phyloP scores from a whole-genome alignment of 2,888 invertebrate genomes.

The Spialia ferax region DNA sequence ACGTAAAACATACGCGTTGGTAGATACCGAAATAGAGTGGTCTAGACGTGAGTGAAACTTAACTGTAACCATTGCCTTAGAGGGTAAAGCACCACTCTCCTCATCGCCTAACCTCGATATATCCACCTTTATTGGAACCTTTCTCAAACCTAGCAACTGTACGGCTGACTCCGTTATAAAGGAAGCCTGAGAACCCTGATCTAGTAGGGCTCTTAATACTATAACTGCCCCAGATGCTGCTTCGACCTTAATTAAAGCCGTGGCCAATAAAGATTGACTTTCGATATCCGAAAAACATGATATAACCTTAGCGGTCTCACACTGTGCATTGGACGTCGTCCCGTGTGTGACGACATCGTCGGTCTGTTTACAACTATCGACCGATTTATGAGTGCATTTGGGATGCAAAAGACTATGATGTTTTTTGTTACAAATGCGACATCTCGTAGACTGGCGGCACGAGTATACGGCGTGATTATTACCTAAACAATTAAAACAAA shows the following conservation, averaged over 20 bases:
- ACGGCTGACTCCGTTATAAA: not conserved
- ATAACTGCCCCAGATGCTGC: not conserved
- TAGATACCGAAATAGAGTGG: not conserved
- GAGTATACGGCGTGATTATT: not conserved
- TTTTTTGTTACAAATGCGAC: not conserved
- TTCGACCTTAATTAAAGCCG: constrained; percentile 3
- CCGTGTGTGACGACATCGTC: too few relatives aligned
- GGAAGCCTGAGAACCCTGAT: not conserved
- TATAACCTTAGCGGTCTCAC: not conserved
- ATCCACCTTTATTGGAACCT: not conserved
- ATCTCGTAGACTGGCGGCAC: not conserved
- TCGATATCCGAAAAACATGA: not conserved
- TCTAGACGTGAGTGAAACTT: not conserved
- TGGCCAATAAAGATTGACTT: not conserved
- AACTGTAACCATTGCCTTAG: not conserved
- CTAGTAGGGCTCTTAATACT: not conserved
- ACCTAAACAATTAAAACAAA: constrained; percentile 4
- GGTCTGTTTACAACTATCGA: not conserved
- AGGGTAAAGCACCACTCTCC: not conserved
- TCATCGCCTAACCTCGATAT: not conserved
- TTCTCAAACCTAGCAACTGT: not conserved
- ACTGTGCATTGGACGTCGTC: too few relatives aligned
- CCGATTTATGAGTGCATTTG: not conserved
- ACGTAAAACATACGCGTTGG: not conserved
- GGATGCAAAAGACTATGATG: constrained; percentile 1